Evolutionary conservation across 2,888 invertebrate species (phyloP).

Genomic region (Coecobrya sp.): DNA sequence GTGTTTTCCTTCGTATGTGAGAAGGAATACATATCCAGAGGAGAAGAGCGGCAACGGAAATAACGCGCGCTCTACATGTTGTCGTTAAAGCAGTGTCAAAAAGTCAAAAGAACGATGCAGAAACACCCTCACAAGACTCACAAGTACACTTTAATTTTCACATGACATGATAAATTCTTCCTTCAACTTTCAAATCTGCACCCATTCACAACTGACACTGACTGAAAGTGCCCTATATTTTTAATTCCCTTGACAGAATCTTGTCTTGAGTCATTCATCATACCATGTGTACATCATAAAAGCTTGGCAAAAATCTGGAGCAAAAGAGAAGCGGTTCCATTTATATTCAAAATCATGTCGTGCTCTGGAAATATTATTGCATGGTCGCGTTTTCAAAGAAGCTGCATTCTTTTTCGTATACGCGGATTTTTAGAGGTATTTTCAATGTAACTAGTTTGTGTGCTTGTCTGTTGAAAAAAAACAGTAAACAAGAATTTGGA

Average conservation of each 20-base stretch:
- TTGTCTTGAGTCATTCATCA: constrained; percentile 62
- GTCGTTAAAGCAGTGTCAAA: constrained; percentile 38
- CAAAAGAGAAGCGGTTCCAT: constrained; percentile 9
- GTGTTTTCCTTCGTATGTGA: background rate
- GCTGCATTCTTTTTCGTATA: background rate
- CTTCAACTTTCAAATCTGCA: constrained; percentile 50
- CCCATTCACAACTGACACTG: constrained; percentile 52
- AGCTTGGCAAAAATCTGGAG: constrained; percentile 9
- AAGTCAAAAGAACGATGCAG: background rate
- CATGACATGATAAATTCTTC: constrained; percentile 43
- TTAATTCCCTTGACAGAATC: constrained; percentile 65
- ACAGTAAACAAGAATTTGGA: constrained; percentile 39
- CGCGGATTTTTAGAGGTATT: background rate
- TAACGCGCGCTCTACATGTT: background rate
- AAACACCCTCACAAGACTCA: background rate
- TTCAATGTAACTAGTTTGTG: background rate
- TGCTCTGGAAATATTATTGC: background rate
- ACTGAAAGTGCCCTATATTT: constrained; percentile 60
- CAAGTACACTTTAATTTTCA: background rate
- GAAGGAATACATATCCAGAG: no score
- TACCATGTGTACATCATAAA: background rate
- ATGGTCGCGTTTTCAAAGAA: background rate
- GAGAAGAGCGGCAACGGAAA: background rate
- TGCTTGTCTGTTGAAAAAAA: background rate
- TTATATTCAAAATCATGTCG: constrained; percentile 41